Evolutionary conservation across 1,140 invertebrate species (phyloP), one percentile per base, ranked within the genome.

Genomic region (Drosophila carrolli): DNA sequence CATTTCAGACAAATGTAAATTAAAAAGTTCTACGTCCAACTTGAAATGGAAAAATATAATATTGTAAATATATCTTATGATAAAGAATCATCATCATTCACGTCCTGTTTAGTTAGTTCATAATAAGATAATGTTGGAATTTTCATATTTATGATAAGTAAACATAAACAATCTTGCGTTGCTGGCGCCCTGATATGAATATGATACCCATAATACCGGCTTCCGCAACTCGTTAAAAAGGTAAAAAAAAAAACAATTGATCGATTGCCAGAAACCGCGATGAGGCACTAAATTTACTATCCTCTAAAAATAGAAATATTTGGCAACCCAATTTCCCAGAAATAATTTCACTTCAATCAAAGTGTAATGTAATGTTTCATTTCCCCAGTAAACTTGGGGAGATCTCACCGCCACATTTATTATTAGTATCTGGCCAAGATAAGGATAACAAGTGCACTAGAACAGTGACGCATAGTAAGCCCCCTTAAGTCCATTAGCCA

Each of bases 281-380:
- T 47, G 58, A 67, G 47, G 59, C 46, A 63, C 38, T 44, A 38
- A 51, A 51, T 51, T 37, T 65, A 11, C 54, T 7, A 35, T 35
- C 37, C 16, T 11, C 41, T 77, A 81, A 66, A 80, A 81, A 85
- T 85, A 85, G 81, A 19, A 51, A 41, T 7, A 70, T 70, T 78
- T 66, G 68, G 76, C 63, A 81, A 57, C 61, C 67, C 46, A 76
- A 51, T 78, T 85, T 57, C 63, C 27, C 35, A 32, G 70, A 73
- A 73, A 61, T 40, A 14, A 32, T 50, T 29, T 10, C n/a, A 6
- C 5, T 5, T 41, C 0, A 16, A n/a, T n/a, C 35, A 50, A 23
- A 43, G 6, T 82, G 74, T 47, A 44, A 59, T 13, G 10, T 29
- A 54, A 16, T 54, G 38, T 13, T 46, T 32, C 29, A 16, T 19